phyloP scores from a whole-genome alignment of 2,797 vertebrate genomes.

The Hyperoplus immaculatus region DNA sequence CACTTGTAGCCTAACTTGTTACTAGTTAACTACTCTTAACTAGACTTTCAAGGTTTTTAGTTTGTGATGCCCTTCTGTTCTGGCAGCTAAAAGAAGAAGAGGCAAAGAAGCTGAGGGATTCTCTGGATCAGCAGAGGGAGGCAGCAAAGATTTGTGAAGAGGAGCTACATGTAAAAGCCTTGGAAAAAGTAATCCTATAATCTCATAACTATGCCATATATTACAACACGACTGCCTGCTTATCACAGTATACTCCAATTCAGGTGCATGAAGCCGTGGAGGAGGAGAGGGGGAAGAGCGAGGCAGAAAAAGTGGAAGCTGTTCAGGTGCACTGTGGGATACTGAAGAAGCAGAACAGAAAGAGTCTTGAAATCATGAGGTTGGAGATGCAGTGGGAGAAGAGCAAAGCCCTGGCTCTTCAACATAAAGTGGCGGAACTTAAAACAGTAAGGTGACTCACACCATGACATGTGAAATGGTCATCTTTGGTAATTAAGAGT shows the following conservation, averaged over 20 bases:
- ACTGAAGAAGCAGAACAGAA: constrained; percentile 77
- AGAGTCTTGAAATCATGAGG: constrained; percentile 39
- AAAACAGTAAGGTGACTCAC: constrained; percentile 77
- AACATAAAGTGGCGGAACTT: constrained; percentile 78
- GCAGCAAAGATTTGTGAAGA: constrained; percentile 67
- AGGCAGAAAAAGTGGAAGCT: constrained; percentile 72
- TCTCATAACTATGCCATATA: neutral
- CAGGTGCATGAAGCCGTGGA: constrained; percentile 72
- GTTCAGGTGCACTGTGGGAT: constrained; percentile 62
- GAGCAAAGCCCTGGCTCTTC: constrained; percentile 62
- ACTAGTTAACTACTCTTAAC: too few species aligned
- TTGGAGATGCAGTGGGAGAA: constrained; percentile 71
- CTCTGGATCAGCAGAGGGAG: constrained; percentile 68
- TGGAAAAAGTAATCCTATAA: constrained; percentile 71
- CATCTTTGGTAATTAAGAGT: neutral
- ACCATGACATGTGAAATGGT: neutral
- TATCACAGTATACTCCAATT: neutral
- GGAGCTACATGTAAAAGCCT: constrained; percentile 69
- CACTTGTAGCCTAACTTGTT: too few species aligned
- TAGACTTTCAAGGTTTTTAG: neutral
- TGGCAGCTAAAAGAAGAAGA: constrained; percentile 81
- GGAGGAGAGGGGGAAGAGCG: constrained; percentile 66
- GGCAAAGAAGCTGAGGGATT: constrained; percentile 64
- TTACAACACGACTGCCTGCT: neutral
- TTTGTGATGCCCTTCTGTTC: neutral